Percentiles rank a stretch among this genome's conserved stretches.
phyloP scores from a whole-genome alignment of 2,888 invertebrate species.

The Byasa hedistus region DNA sequence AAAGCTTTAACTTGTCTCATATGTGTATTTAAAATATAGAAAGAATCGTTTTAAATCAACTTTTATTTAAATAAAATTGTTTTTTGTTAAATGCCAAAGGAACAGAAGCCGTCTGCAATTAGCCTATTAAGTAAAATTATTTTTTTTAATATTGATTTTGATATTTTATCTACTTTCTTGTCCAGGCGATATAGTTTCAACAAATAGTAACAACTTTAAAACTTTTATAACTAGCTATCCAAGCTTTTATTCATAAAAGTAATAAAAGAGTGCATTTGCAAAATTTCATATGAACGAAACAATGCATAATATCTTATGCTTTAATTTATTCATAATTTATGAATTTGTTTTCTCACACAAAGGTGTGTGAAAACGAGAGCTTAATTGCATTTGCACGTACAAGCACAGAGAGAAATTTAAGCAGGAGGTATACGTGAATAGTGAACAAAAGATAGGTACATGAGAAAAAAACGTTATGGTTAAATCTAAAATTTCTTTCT shows the following conservation, averaged over 20 bases:
- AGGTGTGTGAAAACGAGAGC: constrained; percentile 19
- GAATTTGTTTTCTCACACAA: constrained; percentile 9
- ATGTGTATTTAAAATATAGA: not conserved
- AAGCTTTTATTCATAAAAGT: too few species aligned
- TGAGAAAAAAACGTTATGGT: not conserved
- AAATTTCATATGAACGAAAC: not conserved
- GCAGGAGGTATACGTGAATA: not conserved
- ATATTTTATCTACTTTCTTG: too few species aligned
- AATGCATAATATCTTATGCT: constrained; percentile 13
- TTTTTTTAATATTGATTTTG: too few species aligned
- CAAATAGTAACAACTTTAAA: too few species aligned
- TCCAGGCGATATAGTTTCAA: too few species aligned
- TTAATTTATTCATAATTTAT: constrained; percentile 13
- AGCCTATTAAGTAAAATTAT: too few species aligned
- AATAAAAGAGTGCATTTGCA: not conserved
- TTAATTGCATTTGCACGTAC: constrained; percentile 15
- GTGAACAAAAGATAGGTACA: too few species aligned
- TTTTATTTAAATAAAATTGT: not conserved
- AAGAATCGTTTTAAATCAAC: not conserved
- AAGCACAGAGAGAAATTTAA: not conserved
- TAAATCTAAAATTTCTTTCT: not conserved
- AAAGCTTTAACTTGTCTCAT: not conserved
- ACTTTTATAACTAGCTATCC: too few species aligned
- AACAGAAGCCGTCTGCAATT: not conserved
- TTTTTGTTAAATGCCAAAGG: not conserved